These are phyloP conservation scores for Nannoperca australis DNA, from an alignment of 2,797 vertebrate genomes.

Conservation along the genomic window DNA sequence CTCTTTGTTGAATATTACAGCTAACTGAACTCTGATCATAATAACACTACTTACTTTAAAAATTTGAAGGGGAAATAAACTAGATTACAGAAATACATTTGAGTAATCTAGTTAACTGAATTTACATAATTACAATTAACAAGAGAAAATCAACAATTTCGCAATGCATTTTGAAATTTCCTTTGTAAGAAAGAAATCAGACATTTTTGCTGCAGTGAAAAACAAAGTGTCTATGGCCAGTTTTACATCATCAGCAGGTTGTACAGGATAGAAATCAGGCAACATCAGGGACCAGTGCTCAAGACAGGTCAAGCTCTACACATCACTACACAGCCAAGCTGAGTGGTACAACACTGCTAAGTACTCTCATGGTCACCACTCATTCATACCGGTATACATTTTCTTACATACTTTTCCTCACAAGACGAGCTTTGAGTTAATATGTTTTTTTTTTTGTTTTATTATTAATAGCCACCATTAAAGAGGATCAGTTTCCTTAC, in stretches of 20 bases:
- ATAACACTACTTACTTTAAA: background rate
- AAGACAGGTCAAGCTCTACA: slow-evolving; percentile 38
- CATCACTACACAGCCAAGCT: slow-evolving; percentile 46
- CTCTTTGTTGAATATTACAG: slow-evolving; percentile 20
- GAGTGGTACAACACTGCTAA: slow-evolving; percentile 33
- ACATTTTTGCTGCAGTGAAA: slow-evolving; percentile 2
- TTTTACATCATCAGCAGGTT: slow-evolving; percentile 38
- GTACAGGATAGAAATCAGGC: slow-evolving; percentile 23
- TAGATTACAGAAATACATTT: slow-evolving; percentile 34
- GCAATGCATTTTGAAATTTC: slow-evolving; percentile 20
- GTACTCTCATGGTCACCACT: slow-evolving; percentile 26
- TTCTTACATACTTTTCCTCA: slow-evolving; percentile 29
- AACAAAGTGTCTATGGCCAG: slow-evolving; percentile 15
- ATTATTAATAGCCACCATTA: slow-evolving; percentile 38
- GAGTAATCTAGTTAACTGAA: slow-evolving; percentile 22
- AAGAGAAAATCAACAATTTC: slow-evolving; percentile 27
- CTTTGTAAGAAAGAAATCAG: slow-evolving; percentile 7
- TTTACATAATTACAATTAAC: slow-evolving; percentile 25
- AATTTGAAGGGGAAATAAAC: slow-evolving; percentile 7
- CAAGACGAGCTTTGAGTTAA: slow-evolving; percentile 54
- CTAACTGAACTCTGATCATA: slow-evolving; percentile 25
- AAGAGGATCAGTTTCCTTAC: slow-evolving; percentile 35
- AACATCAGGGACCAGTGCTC: background rate
- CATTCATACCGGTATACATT: slow-evolving; percentile 27
- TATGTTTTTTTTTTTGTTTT: slow-evolving; percentile 38